Evolutionary conservation across 2,888 invertebrate genomes (phyloP).

Genomic region (Eustalomyia histrio): DNA sequence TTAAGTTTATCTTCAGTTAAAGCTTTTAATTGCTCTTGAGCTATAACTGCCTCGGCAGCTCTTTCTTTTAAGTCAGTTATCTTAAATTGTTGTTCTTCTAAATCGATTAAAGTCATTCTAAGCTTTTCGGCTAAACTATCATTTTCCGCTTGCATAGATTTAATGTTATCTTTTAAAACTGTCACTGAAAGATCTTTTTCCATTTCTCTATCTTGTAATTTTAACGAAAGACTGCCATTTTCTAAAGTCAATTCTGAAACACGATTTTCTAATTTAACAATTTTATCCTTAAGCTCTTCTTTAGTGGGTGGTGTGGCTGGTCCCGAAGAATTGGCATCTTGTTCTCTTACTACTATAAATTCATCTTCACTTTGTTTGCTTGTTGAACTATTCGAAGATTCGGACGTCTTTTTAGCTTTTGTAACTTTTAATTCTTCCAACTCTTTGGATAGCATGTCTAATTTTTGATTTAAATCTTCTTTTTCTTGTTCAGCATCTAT

Average conservation of each 20-base stretch:
- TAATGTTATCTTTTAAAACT: constrained; percentile 71
- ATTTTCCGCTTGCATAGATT: constrained; percentile 66
- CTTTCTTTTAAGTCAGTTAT: constrained; percentile 63
- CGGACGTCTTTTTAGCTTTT: constrained; percentile 74
- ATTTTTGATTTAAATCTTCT: constrained; percentile 70
- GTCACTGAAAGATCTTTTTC: constrained; percentile 73
- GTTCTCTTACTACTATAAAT: constrained; percentile 76
- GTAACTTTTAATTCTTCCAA: constrained; percentile 70
- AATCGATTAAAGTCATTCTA: constrained; percentile 45
- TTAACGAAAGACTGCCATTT: constrained; percentile 70
- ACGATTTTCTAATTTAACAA: constrained; percentile 73
- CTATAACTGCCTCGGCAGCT: constrained; percentile 61
- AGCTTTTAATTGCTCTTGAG: constrained; percentile 66
- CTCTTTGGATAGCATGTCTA: constrained; percentile 69
- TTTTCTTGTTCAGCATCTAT: constrained; percentile 72
- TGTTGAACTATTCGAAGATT: constrained; percentile 72
- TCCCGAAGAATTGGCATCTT: constrained; percentile 70
- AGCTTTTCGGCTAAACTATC: constrained; percentile 68
- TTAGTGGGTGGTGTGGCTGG: constrained; percentile 71
- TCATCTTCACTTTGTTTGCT: constrained; percentile 76
- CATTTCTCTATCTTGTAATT: constrained; percentile 73
- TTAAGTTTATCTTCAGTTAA: constrained; percentile 66
- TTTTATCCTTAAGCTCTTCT: constrained; percentile 76
- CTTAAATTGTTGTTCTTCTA: constrained; percentile 66
- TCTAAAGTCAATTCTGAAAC: constrained; percentile 71